Percentiles rank a stretch among this genome's conserved stretches.
Conservation (phyloP, 2,113 vertebrate genomes). For the cattle (Bos taurus) region DNA sequence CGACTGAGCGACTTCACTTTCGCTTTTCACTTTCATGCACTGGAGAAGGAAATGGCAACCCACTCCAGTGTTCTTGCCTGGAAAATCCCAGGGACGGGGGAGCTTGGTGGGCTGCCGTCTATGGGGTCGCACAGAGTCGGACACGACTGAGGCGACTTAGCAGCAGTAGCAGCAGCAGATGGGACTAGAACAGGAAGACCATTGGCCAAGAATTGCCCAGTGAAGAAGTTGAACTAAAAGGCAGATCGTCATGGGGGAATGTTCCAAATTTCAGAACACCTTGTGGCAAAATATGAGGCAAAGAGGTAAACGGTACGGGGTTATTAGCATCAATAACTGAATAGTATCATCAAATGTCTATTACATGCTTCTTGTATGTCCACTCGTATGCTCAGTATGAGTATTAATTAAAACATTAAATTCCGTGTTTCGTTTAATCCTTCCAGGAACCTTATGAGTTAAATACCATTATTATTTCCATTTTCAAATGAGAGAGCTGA, state of each 20-base stretch:
- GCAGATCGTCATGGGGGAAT: not conserved
- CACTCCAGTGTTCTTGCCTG: no score
- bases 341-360: not conserved
- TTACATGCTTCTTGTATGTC: not conserved
- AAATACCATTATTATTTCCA: not conserved
- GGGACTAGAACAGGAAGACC: not conserved
- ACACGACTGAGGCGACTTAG: no score
- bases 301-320: not conserved
- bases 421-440: not conserved
- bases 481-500: not conserved
- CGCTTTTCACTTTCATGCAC: no score
- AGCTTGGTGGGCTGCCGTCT: no score
- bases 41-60: no score
- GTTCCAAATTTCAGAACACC: not conserved
- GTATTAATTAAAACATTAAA: not conserved
- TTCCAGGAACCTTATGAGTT: not conserved
- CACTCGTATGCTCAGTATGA: not conserved
- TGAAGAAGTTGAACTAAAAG: not conserved
- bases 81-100: no score
- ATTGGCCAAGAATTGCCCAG: not conserved
- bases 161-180: not conserved
- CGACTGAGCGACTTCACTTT: no score
- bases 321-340: not conserved
- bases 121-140: no score
- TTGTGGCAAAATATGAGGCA: not conserved